Base-by-base conservation (phyloP, 2,888 invertebrate genomes). In the Himalopsyche tibetana region DNA sequence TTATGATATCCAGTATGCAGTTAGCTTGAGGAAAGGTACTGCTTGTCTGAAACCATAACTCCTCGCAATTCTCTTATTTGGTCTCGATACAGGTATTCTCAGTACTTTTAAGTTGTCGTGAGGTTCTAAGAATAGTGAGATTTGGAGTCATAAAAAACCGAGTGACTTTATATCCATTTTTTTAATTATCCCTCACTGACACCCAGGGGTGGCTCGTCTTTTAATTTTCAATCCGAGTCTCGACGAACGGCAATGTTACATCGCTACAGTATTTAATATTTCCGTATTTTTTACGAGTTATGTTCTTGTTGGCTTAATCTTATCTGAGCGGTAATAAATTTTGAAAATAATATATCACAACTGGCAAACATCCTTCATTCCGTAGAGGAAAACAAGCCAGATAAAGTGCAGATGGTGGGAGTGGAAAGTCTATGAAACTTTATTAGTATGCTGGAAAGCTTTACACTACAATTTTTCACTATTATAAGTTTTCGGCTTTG, bases 281-380 rank as follows among this genome's bases (percentile, higher is more conserved):
- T 12, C 3, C 63, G 63, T 6, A n/a, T 6, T 63, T 63, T 74
- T 36, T 28, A 28, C 36, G 74, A 74, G 74, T 38, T 12, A 74
- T 74, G 38, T 51, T 51, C 5, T 38, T 36, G 28, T 12, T 28
- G 12, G 74, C 8, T 74, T 15, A 38, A 74, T 74, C 74, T 38
- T 12, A 74, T 74, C 74, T 74, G 36, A 74, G 11, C 2, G 74
- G 74, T 12, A 74, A 74, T 74, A 74, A 74, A 74, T 74, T 74
- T 74, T 19, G 36, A 36, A 74, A 28, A 74, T 74, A 74, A 74
- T 74, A 74, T 15, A 74, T 74, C 74, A 74, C 12, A 74, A 5
- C 36, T 38, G 36, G 36, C 74, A 74, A 38, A 38, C 74, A 74
- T 74, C 38, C 19, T 38, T 74, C 74, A 74, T 38, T 74, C 74